Evolutionary conservation across 1,140 invertebrate genomes (phyloP).

Genomic region (Manduca sexta): DNA sequence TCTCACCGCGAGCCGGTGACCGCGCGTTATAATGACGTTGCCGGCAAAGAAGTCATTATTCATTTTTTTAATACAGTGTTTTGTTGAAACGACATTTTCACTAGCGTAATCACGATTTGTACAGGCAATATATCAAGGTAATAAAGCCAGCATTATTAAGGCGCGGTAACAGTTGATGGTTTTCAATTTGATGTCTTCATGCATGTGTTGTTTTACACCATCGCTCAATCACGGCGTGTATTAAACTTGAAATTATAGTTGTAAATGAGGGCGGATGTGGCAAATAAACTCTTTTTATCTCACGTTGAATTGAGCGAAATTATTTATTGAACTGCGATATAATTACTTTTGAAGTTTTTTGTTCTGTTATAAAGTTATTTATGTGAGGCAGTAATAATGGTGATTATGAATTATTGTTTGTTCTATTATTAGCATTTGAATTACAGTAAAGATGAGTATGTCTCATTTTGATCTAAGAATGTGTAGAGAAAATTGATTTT

Average conservation of each 20-base stretch:
- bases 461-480: no score
- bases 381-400: no score
- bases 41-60: slow-evolving; percentile 70
- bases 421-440: no score
- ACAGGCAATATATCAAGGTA: slow-evolving; percentile 65
- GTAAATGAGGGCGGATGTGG: slow-evolving; percentile 6
- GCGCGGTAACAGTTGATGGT: slow-evolving; percentile 49
- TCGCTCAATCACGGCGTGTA: slow-evolving; percentile 15
- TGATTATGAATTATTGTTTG: no score
- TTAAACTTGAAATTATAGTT: slow-evolving; percentile 10
- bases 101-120: slow-evolving; percentile 66
- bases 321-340: no score
- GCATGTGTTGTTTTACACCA: slow-evolving; percentile 37
- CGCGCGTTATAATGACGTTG: slow-evolving; percentile 62
- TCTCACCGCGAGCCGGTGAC: slow-evolving; percentile 49
- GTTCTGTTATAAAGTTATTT: no score
- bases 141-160: slow-evolving; percentile 58
- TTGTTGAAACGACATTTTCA: slow-evolving; percentile 71
- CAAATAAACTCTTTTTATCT: no score
- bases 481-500: no score
- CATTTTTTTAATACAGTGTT: slow-evolving; percentile 72
- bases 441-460: no score
- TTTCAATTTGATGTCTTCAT: slow-evolving; percentile 69
- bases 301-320: no score
- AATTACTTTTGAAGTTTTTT: no score